Conservation (phyloP, 2,797 vertebrate genomes). For the Chanos chanos region DNA sequence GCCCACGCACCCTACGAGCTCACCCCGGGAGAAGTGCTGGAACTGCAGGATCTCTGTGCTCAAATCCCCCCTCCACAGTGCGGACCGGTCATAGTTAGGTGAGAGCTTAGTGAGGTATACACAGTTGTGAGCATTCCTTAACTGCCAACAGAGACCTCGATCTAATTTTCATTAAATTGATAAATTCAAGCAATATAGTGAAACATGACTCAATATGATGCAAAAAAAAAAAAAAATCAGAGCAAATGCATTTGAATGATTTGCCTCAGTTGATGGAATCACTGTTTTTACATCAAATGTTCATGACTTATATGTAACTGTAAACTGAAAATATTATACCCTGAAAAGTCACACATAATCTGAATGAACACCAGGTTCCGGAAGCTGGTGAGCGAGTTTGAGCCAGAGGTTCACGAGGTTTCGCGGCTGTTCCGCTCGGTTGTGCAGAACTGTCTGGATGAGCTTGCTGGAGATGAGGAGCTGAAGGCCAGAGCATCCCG, state of each 20-base stretch:
- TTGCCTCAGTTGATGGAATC: not conserved
- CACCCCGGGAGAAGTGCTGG: constrained; percentile 71
- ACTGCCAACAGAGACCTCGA: too few species aligned
- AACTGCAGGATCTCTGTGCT: constrained; percentile 74
- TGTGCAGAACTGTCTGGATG: constrained; percentile 63
- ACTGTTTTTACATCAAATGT: too few species aligned
- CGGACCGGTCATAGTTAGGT: constrained; percentile 76
- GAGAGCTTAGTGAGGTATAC: not conserved
- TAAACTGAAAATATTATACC: too few species aligned
- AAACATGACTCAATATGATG: too few species aligned
- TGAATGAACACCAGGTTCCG: constrained; percentile 62
- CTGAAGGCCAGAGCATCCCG: constrained; percentile 19
- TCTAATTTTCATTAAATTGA: too few species aligned
- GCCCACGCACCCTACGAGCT: constrained; percentile 67
- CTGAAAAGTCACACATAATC: not conserved
- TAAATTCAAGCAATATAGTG: too few species aligned
- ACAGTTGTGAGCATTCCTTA: too few species aligned
- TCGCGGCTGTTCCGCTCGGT: constrained; percentile 70
- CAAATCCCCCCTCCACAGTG: constrained; percentile 75
- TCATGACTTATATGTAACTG: too few species aligned
- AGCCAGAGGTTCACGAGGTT: constrained; percentile 74
- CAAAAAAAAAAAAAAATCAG: not conserved
- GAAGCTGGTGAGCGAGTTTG: constrained; percentile 71
- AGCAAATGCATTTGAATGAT: not conserved
- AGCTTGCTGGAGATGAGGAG: constrained; percentile 46